Evolutionary conservation across 2,888 invertebrate species (phyloP).

Genomic region (Arge pagana): DNA sequence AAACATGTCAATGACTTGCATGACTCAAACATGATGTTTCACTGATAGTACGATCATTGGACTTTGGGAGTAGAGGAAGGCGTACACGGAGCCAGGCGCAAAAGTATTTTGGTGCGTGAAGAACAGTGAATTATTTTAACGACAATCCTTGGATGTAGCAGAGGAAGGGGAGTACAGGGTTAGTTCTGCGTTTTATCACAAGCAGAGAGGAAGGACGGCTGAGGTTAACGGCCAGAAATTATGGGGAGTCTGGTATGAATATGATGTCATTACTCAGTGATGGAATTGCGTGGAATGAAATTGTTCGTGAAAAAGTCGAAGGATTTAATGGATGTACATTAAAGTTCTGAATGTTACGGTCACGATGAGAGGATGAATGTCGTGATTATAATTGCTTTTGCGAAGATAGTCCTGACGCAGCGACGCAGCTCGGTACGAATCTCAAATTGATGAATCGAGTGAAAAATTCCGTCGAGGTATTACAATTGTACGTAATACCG

Average conservation of each 20-base stretch:
- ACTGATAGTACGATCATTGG: no score
- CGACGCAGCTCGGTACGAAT: slow-evolving; percentile 11
- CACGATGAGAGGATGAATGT: no score
- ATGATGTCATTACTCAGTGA: slow-evolving; percentile 45
- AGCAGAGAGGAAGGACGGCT: slow-evolving; percentile 40
- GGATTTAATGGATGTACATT: slow-evolving; percentile 34
- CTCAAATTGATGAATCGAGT: slow-evolving; percentile 12
- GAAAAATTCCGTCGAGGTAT: slow-evolving; percentile 37
- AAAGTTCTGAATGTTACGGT: no score
- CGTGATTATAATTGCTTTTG: no score
- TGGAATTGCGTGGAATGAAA: slow-evolving; percentile 40
- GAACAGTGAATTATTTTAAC: slow-evolving; percentile 18
- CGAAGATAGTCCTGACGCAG: no score
- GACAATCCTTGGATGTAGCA: slow-evolving; percentile 21
- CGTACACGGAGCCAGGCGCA: no score
- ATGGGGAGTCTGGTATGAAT: slow-evolving; percentile 38
- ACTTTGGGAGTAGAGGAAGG: no score
- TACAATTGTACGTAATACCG: slow-evolving; percentile 37
- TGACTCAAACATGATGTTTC: no score
- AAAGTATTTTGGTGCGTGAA: no score
- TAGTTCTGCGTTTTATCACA: slow-evolving; percentile 41
- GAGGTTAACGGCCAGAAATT: slow-evolving; percentile 45
- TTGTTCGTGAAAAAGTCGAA: slow-evolving; percentile 41
- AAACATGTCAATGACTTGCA: no score
- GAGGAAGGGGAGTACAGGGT: slow-evolving; percentile 37